These are phyloP conservation scores for Apostichopus parvimensis DNA, from an alignment of 35 echinoderm and acorn worm genomes.

Conservation along the genomic window DNA sequence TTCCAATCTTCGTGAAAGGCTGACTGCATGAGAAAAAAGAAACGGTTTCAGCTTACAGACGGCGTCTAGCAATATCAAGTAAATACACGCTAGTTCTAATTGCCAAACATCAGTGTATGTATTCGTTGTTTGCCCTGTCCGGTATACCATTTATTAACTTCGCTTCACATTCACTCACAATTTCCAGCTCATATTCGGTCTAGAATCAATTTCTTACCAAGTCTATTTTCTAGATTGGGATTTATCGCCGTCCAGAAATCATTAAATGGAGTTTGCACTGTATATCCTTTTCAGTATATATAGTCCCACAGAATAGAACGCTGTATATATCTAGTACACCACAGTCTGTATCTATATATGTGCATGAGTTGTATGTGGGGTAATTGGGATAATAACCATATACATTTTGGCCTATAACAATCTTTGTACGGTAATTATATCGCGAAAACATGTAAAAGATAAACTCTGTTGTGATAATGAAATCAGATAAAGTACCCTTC, in stretches of 20 bases:
- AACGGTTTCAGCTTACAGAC: background rate
- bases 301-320: too few species aligned
- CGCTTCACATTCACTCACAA: background rate
- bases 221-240: background rate
- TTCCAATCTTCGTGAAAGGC: constrained; percentile 3
- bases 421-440: too few species aligned
- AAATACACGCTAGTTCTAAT: constrained; percentile 8
- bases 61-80: constrained; percentile 4
- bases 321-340: too few species aligned
- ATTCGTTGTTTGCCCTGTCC: background rate
- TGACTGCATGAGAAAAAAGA: background rate
- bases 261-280: background rate
- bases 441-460: too few species aligned
- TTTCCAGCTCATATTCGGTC: background rate
- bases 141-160: background rate
- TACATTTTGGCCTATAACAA: too few species aligned
- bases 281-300: too few species aligned
- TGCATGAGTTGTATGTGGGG: too few species aligned
- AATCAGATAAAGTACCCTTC: too few species aligned
- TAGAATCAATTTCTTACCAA: background rate
- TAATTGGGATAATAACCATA: too few species aligned
- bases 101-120: background rate
- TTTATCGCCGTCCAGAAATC: background rate
- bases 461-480: too few species aligned
- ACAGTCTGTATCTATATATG: too few species aligned